These are phyloP conservation scores for Euura lappo DNA, from an alignment of 1,140 invertebrate species.

Conservation along the genomic window DNA sequence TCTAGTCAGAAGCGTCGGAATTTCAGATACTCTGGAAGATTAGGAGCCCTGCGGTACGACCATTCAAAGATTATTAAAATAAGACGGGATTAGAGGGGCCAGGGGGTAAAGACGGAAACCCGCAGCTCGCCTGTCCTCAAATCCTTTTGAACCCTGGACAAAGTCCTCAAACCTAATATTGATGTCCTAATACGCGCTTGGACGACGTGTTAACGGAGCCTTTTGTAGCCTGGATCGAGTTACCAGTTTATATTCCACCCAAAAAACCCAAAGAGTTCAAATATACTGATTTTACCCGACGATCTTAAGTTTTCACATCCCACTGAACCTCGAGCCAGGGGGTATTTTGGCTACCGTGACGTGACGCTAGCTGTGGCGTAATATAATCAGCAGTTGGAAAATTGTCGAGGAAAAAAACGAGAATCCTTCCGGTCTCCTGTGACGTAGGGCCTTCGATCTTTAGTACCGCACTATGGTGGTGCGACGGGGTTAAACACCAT, in stretches of 20 bases:
- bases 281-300: no score
- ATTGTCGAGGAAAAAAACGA: not conserved
- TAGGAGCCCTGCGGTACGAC: not conserved
- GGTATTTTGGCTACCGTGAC: not conserved
- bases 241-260: no score
- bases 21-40: no score
- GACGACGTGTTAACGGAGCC: no score
- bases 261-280: no score
- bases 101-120: not conserved
- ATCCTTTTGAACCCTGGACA: not conserved
- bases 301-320: no score
- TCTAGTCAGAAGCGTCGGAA: no score
- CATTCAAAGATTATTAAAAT: constrained; percentile 13
- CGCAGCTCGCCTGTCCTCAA: not conserved
- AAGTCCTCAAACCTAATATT: not conserved
- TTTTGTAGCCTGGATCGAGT: no score
- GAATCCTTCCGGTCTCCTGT: not conserved
- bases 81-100: constrained; percentile 6
- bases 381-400: not conserved
- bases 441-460: not conserved
- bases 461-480: constrained; percentile 5
- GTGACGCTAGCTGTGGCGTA: not conserved
- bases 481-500: constrained; percentile 5
- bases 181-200: not conserved
- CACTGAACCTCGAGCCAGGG: no score